These are phyloP conservation scores for Geophilus truncorum DNA, from an alignment of 2,888 invertebrate species.

Conservation along the genomic window DNA sequence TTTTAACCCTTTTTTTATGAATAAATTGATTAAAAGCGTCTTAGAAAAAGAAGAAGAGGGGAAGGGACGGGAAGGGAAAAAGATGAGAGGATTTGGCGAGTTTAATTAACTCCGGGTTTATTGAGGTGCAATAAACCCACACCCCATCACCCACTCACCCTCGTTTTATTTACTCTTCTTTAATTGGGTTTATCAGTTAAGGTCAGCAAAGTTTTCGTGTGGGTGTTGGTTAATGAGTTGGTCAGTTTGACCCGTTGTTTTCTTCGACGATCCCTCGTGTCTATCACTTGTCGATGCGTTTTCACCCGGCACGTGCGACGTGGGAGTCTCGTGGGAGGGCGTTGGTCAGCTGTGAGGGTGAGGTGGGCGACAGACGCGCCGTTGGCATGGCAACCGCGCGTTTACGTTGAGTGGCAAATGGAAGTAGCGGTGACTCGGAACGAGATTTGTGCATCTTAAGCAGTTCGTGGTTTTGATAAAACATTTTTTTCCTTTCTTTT, in stretches of 20 bases:
- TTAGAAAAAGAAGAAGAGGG: background rate
- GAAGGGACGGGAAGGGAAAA: background rate
- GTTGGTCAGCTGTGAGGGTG: background rate
- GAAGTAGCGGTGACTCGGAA: slow-evolving; percentile 20
- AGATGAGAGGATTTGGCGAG: background rate
- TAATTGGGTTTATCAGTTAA: background rate
- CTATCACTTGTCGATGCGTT: background rate
- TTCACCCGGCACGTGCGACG: background rate
- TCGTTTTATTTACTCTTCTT: background rate
- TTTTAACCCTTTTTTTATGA: slow-evolving; percentile 7
- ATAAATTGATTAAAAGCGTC: background rate
- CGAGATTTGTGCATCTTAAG: slow-evolving; percentile 20
- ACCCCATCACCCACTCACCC: no score
- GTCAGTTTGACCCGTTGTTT: background rate
- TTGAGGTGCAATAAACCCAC: background rate
- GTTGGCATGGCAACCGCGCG: background rate
- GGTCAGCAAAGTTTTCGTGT: background rate
- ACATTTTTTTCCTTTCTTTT: background rate
- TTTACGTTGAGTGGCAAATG: slow-evolving; percentile 16
- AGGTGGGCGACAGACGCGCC: background rate
- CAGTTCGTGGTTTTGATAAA: slow-evolving; percentile 20
- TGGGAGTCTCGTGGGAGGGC: background rate
- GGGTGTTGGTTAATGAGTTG: background rate
- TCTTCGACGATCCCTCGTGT: background rate
- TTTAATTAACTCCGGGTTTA: background rate